These are phyloP conservation scores for Osmerus mordax DNA, from an alignment of 2,113 vertebrate genomes.

Conservation along the genomic window DNA sequence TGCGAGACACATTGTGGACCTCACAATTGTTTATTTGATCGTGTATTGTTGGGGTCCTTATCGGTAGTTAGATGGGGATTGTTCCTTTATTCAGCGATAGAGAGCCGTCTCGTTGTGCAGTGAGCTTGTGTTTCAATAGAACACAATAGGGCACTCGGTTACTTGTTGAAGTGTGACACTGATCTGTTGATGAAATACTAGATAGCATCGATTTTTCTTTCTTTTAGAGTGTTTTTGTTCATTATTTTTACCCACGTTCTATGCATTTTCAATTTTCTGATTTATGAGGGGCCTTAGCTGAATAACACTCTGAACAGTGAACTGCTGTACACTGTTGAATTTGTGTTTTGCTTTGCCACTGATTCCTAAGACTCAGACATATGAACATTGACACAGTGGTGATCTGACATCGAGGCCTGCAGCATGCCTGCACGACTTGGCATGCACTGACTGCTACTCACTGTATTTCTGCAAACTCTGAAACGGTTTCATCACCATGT, in stretches of 20 bases:
- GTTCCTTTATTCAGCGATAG: constrained; percentile 59
- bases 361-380: no score
- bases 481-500: background rate
- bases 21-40: constrained; percentile 70
- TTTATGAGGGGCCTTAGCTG: no score
- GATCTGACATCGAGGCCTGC: no score
- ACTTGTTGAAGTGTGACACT: constrained; percentile 64
- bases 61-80: constrained; percentile 59
- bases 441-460: no score
- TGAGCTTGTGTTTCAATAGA: constrained; percentile 53
- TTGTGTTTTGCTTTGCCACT: no score
- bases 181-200: constrained; percentile 55
- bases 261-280: background rate
- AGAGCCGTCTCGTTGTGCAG: constrained; percentile 37
- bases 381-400: no score
- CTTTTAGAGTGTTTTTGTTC: no score
- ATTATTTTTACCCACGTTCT: background rate
- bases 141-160: constrained; percentile 62
- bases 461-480: background rate
- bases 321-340: no score
- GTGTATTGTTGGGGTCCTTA: constrained; percentile 67
- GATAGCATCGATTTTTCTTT: constrained; percentile 28
- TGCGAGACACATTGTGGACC: constrained; percentile 65
- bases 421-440: no score
- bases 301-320: no score